These are phyloP conservation scores for Drepana falcataria DNA, from an alignment of 2,888 invertebrate species.

Conservation along the genomic window DNA sequence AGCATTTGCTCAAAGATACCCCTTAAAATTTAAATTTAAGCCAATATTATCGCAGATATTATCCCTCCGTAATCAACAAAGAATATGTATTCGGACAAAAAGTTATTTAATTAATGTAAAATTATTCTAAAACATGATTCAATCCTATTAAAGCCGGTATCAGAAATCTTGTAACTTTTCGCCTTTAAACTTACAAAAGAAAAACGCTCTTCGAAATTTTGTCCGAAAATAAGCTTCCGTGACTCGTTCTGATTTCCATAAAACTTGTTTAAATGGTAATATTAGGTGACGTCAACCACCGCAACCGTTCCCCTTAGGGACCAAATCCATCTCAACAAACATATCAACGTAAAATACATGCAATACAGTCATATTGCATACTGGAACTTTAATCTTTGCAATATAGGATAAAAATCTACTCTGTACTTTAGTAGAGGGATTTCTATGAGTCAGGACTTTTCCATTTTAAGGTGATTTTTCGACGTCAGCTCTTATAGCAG, in stretches of 20 bases:
- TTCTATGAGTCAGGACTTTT: slow-evolving; percentile 36
- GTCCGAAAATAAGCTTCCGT: slow-evolving; percentile 65
- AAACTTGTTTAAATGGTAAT: slow-evolving; percentile 79
- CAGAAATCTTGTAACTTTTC: slow-evolving; percentile 66
- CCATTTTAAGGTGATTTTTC: slow-evolving; percentile 44
- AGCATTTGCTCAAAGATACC: background rate
- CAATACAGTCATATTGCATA: slow-evolving; percentile 4
- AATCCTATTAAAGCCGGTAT: slow-evolving; percentile 65
- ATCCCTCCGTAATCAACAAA: slow-evolving; percentile 25
- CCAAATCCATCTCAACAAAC: slow-evolving; percentile 46
- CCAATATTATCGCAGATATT: slow-evolving; percentile 19
- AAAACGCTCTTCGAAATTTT: slow-evolving; percentile 66
- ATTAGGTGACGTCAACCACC: slow-evolving; percentile 73
- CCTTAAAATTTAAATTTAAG: slow-evolving; percentile 9
- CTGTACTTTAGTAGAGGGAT: slow-evolving; percentile 27
- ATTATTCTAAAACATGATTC: slow-evolving; percentile 57
- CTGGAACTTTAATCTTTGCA: slow-evolving; percentile 9
- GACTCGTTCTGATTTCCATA: slow-evolving; percentile 69
- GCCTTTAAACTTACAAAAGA: slow-evolving; percentile 62
- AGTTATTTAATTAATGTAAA: slow-evolving; percentile 63
- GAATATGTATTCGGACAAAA: slow-evolving; percentile 35
- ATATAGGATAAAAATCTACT: slow-evolving; percentile 8
- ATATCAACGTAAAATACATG: slow-evolving; percentile 11
- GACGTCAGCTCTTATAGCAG: slow-evolving; percentile 16
- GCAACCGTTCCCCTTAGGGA: slow-evolving; percentile 47